phyloP scores from a whole-genome alignment of 2,113 vertebrate genomes.

The Taxidea taxus region DNA sequence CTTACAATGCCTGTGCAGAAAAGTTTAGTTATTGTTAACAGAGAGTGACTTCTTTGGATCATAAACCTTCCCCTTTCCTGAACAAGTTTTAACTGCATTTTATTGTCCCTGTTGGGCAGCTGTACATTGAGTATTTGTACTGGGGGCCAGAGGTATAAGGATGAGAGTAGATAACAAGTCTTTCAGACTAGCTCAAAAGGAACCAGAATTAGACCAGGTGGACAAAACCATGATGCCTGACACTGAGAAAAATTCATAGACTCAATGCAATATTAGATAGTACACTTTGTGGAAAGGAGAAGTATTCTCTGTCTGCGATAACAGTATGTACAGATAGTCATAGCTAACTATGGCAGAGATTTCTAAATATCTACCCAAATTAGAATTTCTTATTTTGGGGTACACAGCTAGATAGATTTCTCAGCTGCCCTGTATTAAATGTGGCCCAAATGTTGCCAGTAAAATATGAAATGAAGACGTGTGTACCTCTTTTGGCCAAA shows the following conservation, averaged over 20 bases:
- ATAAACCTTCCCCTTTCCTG: not conserved
- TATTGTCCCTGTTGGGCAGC: not conserved
- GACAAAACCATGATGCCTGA: not conserved
- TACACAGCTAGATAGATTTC: not conserved
- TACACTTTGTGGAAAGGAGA: not conserved
- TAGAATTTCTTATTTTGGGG: not conserved
- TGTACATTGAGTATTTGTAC: rapidly evolving
- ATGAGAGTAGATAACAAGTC: not conserved
- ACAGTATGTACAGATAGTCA: not conserved
- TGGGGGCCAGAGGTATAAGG: rapidly evolving
- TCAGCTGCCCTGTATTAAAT: not conserved
- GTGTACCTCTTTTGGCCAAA: not conserved
- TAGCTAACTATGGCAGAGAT: not conserved
- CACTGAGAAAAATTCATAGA: not conserved
- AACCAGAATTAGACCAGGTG: not conserved
- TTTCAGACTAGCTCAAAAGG: not conserved
- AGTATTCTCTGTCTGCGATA: not conserved
- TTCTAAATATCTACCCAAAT: not conserved
- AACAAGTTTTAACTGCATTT: not conserved
- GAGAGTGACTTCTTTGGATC: not conserved
- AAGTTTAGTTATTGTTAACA: not conserved
- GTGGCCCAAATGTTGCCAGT: not conserved
- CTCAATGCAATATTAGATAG: rapidly evolving
- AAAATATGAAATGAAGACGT: not conserved
- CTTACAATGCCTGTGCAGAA: not conserved